phyloP scores from a whole-genome alignment of 2,113 vertebrate genomes.

The Oenanthe oenanthe region DNA sequence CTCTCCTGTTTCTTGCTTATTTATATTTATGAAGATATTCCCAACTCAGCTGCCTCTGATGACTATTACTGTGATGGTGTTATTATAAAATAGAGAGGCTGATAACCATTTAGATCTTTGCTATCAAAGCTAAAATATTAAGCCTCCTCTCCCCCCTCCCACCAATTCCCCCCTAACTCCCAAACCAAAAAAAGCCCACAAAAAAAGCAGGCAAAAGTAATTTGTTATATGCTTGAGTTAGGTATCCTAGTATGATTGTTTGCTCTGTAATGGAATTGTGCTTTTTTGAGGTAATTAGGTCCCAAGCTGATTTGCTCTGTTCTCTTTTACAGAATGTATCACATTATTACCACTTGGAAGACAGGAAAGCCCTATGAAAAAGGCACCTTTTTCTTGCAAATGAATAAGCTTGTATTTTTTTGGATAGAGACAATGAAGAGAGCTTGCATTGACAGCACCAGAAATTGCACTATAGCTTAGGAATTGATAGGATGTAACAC shows the following conservation, averaged over 20 bases:
- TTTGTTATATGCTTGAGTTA: neutral
- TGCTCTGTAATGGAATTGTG: neutral
- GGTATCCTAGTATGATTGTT: neutral
- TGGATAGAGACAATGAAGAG: neutral
- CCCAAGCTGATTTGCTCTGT: neutral
- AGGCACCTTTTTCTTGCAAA: neutral
- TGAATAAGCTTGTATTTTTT: neutral
- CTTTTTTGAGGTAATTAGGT: neutral
- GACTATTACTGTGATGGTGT: neutral
- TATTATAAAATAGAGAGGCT: neutral
- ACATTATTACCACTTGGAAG: neutral
- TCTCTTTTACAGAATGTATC: neutral
- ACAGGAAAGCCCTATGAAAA: neutral
- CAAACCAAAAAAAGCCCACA: neutral
- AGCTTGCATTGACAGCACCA: neutral
- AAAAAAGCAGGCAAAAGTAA: neutral
- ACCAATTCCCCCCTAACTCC: accelerated
- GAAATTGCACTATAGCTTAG: neutral
- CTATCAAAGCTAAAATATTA: neutral
- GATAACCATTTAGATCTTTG: neutral
- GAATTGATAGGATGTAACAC: neutral
- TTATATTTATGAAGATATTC: neutral
- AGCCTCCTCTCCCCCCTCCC: neutral
- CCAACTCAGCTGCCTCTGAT: neutral
- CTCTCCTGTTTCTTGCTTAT: neutral